These are phyloP conservation scores for Pilophorus perplexus DNA, from an alignment of 2,888 invertebrate species.

Conservation along the genomic window DNA sequence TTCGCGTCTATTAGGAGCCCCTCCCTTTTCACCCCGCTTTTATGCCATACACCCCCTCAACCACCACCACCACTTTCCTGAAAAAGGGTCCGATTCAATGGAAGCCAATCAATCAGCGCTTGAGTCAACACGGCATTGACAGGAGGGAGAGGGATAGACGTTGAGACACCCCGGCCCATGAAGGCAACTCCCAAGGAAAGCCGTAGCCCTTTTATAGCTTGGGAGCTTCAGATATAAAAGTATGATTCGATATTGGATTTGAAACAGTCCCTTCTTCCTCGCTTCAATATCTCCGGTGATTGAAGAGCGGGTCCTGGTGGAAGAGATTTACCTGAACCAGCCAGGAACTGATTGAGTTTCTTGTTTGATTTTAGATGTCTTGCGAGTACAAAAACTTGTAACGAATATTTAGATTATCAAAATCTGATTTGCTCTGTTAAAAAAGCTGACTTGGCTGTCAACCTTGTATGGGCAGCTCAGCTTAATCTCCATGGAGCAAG, in stretches of 20 bases:
- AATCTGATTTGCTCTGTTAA: too few relatives aligned
- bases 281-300: not conserved
- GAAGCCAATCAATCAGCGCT: constrained; percentile 17
- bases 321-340: too few relatives aligned
- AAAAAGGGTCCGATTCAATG: constrained; percentile 23
- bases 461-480: too few relatives aligned
- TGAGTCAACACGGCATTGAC: constrained; percentile 6
- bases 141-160: not conserved
- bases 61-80: too few relatives aligned
- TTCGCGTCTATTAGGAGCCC: not conserved
- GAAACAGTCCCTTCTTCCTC: not conserved
- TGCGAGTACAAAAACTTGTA: too few relatives aligned
- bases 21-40: too few relatives aligned
- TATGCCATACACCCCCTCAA: too few relatives aligned
- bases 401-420: too few relatives aligned
- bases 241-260: constrained; percentile 18
- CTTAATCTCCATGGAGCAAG: too few relatives aligned
- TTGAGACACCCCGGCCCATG: not conserved
- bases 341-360: too few relatives aligned
- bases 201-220: constrained; percentile 9
- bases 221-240: constrained; percentile 2
- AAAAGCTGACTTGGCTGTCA: too few relatives aligned
- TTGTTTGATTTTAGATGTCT: too few relatives aligned
- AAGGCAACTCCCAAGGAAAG: not conserved
- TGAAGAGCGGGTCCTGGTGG: not conserved